phyloP scores from a whole-genome alignment of 2,113 vertebrate species.

The Platysteira castanea region DNA sequence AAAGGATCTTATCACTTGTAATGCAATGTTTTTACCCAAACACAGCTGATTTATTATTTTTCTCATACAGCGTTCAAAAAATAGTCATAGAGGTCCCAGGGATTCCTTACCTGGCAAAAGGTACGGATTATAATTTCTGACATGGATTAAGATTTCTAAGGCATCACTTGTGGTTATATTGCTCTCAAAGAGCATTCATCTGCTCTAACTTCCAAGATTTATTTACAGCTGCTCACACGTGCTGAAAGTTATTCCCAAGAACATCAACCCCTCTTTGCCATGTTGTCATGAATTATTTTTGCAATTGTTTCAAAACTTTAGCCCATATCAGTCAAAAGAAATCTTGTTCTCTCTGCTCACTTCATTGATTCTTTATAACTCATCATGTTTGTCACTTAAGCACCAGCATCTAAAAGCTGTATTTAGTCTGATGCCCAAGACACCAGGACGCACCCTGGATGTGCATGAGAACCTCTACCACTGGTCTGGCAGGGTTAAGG shows the following conservation, averaged over 20 bases:
- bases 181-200: background rate
- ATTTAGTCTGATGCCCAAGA: background rate
- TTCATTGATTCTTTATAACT: background rate
- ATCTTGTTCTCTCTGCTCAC: background rate
- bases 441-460: background rate
- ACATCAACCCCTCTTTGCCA: background rate
- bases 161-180: fast-evolving
- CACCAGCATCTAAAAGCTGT: background rate
- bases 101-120: background rate
- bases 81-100: background rate
- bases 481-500: background rate
- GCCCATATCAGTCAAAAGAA: background rate
- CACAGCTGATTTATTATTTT: background rate
- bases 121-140: background rate
- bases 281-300: background rate
- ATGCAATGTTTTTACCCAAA: background rate
- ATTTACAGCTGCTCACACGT: background rate
- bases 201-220: background rate
- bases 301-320: background rate
- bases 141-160: background rate
- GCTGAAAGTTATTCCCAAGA: background rate
- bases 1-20: background rate
- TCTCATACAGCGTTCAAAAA: background rate
- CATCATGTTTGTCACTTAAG: background rate
- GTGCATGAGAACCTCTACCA: background rate